A percentile compares a stretch with the other conserved stretches of the same genome.
Conservation (phyloP, 2,113 vertebrate species). For the Ceyx margarethae region DNA sequence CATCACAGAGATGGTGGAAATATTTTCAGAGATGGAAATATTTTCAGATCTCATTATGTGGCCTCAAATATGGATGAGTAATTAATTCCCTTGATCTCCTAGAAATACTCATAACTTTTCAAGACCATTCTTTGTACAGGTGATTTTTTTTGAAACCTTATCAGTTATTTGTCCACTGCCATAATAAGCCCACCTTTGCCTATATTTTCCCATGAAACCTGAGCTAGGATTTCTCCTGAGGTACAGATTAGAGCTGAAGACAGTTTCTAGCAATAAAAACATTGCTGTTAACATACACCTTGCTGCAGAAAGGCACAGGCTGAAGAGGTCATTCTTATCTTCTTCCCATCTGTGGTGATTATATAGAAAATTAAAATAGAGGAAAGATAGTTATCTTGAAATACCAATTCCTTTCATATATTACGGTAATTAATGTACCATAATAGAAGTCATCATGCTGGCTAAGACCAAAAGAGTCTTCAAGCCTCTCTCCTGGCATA, state of each 20-base stretch:
- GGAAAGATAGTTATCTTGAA: not conserved
- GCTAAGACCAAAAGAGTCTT: not conserved
- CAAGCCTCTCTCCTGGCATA: not conserved
- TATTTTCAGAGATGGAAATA: not conserved
- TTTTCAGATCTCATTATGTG: not conserved
- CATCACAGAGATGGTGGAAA: not conserved
- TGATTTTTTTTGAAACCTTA: not conserved
- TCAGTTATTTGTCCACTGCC: not conserved
- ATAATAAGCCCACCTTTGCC: not conserved
- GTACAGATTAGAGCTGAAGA: not conserved
- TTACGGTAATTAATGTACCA: not conserved
- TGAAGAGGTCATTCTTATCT: not conserved
- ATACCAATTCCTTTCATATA: not conserved
- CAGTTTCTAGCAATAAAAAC: not conserved
- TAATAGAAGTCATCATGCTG: rapidly evolving
- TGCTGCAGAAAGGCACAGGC: not conserved
- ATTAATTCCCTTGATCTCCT: not conserved
- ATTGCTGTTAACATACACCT: not conserved
- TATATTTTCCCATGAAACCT: not conserved
- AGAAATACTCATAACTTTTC: not conserved
- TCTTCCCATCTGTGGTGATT: not conserved
- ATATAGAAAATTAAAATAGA: not conserved
- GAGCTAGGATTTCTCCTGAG: not conserved
- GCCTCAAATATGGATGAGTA: not conserved
- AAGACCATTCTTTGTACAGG: not conserved